Percentiles rank a stretch among this genome's conserved stretches.
Evolutionary conservation across 2,888 invertebrate genomes (phyloP).

Genomic region (Cheilosia impressa): DNA sequence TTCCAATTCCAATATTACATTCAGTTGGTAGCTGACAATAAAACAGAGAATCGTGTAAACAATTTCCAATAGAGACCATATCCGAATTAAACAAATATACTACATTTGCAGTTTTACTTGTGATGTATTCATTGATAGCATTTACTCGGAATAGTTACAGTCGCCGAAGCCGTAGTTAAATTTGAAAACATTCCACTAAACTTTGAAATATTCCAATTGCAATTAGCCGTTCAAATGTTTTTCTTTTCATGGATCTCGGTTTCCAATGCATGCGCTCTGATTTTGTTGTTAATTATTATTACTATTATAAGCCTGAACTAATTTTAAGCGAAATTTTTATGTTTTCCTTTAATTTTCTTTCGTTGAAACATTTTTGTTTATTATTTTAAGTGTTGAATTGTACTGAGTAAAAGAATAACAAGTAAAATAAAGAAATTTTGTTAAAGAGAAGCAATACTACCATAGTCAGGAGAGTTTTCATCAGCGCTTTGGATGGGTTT

Average conservation of each 20-base stretch:
- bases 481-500: no score
- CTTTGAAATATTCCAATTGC: constrained; percentile 45
- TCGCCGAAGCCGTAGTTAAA: constrained; percentile 46
- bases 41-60: constrained; percentile 24
- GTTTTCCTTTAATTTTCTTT: constrained; percentile 30
- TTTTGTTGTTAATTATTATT: constrained; percentile 48
- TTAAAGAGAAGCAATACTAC: constrained; percentile 21
- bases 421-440: constrained; percentile 54
- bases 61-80: constrained; percentile 41
- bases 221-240: constrained; percentile 18
- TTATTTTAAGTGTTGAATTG: constrained; percentile 63
- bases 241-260: neutral
- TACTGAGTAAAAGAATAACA: constrained; percentile 63
- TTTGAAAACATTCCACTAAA: constrained; percentile 16
- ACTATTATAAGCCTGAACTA: constrained; percentile 49
- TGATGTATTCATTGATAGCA: constrained; percentile 47
- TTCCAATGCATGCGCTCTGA: constrained; percentile 10
- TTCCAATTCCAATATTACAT: constrained; percentile 56
- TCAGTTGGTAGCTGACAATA: constrained; percentile 68
- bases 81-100: constrained; percentile 23
- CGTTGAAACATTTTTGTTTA: constrained; percentile 24
- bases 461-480: neutral
- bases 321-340: constrained; percentile 50
- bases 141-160: constrained; percentile 54
- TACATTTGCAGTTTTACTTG: constrained; percentile 29